Evolutionary conservation across 2,888 invertebrate genomes (phyloP).

Genomic region (Thereva unica): DNA sequence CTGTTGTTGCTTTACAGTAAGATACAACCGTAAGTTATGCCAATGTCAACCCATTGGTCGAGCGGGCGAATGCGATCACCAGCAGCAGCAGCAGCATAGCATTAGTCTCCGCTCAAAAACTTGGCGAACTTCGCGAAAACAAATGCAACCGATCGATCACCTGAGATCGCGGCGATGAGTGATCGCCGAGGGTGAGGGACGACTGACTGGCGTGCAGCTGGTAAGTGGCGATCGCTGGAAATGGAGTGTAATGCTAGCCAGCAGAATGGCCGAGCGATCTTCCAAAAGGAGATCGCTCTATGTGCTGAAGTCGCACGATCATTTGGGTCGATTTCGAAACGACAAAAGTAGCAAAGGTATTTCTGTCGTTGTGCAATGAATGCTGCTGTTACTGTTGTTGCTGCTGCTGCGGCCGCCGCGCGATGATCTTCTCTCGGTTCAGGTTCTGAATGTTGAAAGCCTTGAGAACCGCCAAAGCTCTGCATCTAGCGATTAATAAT

Average conservation of each 20-base stretch:
- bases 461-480: slow-evolving; percentile 7
- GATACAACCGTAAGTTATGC: slow-evolving; percentile 6
- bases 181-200: neutral
- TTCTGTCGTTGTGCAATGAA: no score
- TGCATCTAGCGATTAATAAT: slow-evolving; percentile 16
- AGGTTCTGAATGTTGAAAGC: slow-evolving; percentile 20
- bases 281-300: neutral
- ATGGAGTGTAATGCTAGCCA: slow-evolving; percentile 18
- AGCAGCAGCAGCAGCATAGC: no score
- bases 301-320: no score
- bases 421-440: slow-evolving; percentile 16
- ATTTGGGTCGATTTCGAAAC: no score
- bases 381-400: no score
- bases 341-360: no score
- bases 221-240: slow-evolving; percentile 9
- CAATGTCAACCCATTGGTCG: slow-evolving; percentile 18
- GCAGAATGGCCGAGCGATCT: slow-evolving; percentile 18
- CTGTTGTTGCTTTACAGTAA: neutral
- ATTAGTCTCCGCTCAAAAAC: no score
- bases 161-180: neutral
- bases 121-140: neutral
- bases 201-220: neutral
- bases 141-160: neutral
- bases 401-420: neutral
- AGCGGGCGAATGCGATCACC: no score